Base-by-base conservation (phyloP, 2,888 invertebrate genomes). In the Malachius bipustulatus region DNA sequence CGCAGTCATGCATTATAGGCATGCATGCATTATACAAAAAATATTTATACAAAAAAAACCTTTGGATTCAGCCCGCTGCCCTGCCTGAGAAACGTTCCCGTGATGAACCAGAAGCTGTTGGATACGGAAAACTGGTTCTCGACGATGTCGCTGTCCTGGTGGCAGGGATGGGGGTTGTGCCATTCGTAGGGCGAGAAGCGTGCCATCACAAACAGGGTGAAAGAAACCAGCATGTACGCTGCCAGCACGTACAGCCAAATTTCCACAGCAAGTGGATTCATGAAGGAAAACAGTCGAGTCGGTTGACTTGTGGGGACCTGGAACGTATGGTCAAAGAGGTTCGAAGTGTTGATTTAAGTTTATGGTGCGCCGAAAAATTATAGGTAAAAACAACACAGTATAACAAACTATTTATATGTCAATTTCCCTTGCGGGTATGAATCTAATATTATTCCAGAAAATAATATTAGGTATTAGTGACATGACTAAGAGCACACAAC, bases 41-140 rank as follows among this genome's bases (percentile, higher is more conserved):
- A n/a, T n/a, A n/a, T n/a, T n/a, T n/a, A n/a, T n/a, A n/a, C n/a
- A n/a, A n/a, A n/a, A n/a, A n/a, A 56, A 71, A 81, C 82, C 78
- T 76, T 89, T 31, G 89, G 88, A 62, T 83, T 84, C 46, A 83
- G 67, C 48, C 80, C 82, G 46, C 81, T 82, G 57, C 84, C 87
- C 64, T 87, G 87, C 42, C 87, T 77, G 55, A 90, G 75, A 59
- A 90, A 79, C 19, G 87, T 87, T 29, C 89, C 88, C 9, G 85
- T 84, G 58, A 84, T 84, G 65, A 88, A 88, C 88, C 88, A 89
- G 64, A 89, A 82, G 55, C 71, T 82, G 67, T 90, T 96, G 52
- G 91, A 87, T 35, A 97, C 78, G 46, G 85, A 90, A 71, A 98
- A 98, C 67, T 96, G 93, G 62, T 96, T 96, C 56, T 91, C 89